These are phyloP conservation scores for Plectrocnemia conspersa DNA, from an alignment of 1,140 invertebrate genomes.

Conservation along the genomic window DNA sequence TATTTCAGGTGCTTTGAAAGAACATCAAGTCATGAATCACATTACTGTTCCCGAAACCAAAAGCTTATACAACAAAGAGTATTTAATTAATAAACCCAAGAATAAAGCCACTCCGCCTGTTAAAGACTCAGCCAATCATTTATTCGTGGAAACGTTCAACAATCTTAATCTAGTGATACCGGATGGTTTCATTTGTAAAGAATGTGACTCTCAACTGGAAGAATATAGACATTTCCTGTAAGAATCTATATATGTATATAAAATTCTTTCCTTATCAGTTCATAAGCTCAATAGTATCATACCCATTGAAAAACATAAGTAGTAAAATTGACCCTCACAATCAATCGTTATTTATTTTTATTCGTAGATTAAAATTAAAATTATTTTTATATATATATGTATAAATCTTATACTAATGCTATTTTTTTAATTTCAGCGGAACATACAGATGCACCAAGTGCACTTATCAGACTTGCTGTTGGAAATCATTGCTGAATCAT, in stretches of 20 bases:
- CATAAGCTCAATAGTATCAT: too few species aligned
- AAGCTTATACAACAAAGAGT: constrained; percentile 44
- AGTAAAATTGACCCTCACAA: too few species aligned
- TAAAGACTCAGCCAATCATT: constrained; percentile 46
- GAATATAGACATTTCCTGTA: constrained; percentile 65
- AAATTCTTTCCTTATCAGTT: too few species aligned
- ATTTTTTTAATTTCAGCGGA: constrained; percentile 53
- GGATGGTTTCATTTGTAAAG: constrained; percentile 57
- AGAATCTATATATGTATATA: constrained; percentile 39
- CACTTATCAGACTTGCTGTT: constrained; percentile 70
- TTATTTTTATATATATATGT: constrained; percentile 16
- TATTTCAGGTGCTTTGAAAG: constrained; percentile 50
- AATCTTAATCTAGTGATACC: constrained; percentile 48
- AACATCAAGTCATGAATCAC: constrained; percentile 52
- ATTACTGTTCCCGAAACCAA: constrained; percentile 40
- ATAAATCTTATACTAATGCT: constrained; percentile 22
- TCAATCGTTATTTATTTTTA: constrained; percentile 5
- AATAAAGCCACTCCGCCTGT: constrained; percentile 51
- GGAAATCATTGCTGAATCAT: constrained; percentile 68
- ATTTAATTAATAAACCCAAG: constrained; percentile 48
- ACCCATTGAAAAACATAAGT: too few species aligned
- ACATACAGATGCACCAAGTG: constrained; percentile 69
- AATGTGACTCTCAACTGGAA: constrained; percentile 64
- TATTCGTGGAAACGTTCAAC: constrained; percentile 43
- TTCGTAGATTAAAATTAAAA: neutral